Conservation (phyloP, 2,888 invertebrate genomes). For the Pyrgus malvae region DNA sequence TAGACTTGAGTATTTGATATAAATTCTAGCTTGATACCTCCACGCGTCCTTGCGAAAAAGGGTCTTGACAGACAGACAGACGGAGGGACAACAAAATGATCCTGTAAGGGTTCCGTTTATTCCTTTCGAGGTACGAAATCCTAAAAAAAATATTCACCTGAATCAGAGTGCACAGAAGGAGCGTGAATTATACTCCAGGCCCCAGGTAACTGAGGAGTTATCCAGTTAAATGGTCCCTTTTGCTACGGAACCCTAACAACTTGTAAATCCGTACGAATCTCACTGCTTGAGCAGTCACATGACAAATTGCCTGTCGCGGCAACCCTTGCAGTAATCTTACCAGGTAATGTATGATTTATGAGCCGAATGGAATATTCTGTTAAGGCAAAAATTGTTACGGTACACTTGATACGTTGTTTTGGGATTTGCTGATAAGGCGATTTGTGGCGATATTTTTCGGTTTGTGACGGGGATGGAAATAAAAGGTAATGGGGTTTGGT, state of each 20-base stretch:
- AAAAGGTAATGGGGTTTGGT: not conserved
- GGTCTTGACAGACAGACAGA: too few relatives aligned
- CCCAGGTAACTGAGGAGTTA: too few relatives aligned
- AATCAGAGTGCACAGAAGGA: too few relatives aligned
- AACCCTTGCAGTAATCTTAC: slow-evolving; percentile 56
- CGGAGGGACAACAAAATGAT: too few relatives aligned
- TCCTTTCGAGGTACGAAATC: too few relatives aligned
- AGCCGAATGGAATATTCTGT: slow-evolving; percentile 58
- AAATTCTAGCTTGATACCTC: too few relatives aligned
- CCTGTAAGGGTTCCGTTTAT: too few relatives aligned
- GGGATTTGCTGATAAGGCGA: slow-evolving; percentile 25
- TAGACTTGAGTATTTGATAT: too few relatives aligned
- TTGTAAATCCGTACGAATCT: slow-evolving; percentile 60
- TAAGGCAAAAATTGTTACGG: slow-evolving; percentile 26
- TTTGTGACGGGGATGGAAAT: not conserved
- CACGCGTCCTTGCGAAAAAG: too few relatives aligned
- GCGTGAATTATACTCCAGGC: too few relatives aligned
- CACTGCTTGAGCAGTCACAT: slow-evolving; percentile 60
- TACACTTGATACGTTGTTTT: slow-evolving; percentile 27
- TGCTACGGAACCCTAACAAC: slow-evolving; percentile 24
- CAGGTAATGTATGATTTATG: slow-evolving; percentile 80
- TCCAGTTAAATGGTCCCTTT: too few relatives aligned
- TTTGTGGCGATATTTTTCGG: slow-evolving; percentile 12
- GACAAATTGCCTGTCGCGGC: slow-evolving; percentile 75
- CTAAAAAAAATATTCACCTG: too few relatives aligned